Evolutionary conservation across 1,140 invertebrate species (phyloP).

Genomic region (Idris sp.): DNA sequence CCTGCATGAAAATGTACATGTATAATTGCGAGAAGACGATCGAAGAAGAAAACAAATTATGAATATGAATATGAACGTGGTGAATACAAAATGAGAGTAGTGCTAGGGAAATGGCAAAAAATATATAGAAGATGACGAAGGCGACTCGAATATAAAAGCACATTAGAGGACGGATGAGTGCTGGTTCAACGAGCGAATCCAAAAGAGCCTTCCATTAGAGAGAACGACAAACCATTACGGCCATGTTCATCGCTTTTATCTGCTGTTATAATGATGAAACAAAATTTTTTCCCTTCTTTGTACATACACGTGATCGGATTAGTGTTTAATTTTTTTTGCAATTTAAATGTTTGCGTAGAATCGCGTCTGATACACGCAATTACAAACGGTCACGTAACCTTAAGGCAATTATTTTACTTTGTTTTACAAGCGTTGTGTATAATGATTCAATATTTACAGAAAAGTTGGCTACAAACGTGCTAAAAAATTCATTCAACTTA

Average conservation of each 20-base stretch:
- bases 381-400: constrained; percentile 16
- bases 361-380: no score
- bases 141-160: constrained; percentile 58
- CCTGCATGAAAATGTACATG: no score
- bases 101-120: constrained; percentile 20
- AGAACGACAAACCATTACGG: constrained; percentile 49
- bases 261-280: constrained; percentile 47
- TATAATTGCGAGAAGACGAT: no score
- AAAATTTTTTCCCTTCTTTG: no score
- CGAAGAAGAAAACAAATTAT: constrained; percentile 31
- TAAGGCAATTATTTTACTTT: constrained; percentile 32
- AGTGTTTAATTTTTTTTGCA: no score
- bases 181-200: constrained; percentile 56
- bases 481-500: constrained; percentile 48
- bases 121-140: constrained; percentile 41
- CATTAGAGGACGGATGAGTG: constrained; percentile 60
- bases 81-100: constrained; percentile 40
- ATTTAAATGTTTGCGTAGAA: constrained; percentile 5
- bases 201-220: constrained; percentile 57
- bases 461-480: constrained; percentile 18
- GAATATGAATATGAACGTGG: constrained; percentile 52
- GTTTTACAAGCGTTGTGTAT: constrained; percentile 32
- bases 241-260: constrained; percentile 46
- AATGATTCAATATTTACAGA: constrained; percentile 46
- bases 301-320: no score